These are phyloP conservation scores for Sebastiscus albofasciatus DNA, from an alignment of 2,797 vertebrate genomes.

Conservation along the genomic window DNA sequence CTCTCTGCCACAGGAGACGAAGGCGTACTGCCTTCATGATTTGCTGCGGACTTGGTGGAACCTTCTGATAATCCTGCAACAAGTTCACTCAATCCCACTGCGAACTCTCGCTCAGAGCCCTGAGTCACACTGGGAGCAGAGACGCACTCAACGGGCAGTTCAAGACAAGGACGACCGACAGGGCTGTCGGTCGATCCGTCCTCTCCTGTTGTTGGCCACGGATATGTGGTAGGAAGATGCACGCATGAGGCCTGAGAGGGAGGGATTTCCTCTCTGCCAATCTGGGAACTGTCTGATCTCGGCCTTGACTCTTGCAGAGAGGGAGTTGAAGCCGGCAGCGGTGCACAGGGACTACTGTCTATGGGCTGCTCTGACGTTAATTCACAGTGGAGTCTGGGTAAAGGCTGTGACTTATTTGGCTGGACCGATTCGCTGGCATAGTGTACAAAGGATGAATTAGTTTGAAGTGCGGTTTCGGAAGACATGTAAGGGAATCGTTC, in stretches of 20 bases:
- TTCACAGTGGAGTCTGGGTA: slow-evolving; percentile 57
- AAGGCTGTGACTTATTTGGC: slow-evolving; percentile 53
- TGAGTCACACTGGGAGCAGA: slow-evolving; percentile 30
- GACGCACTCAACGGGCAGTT: slow-evolving; percentile 14
- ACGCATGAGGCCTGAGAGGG: slow-evolving; percentile 24
- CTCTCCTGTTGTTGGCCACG: slow-evolving; percentile 37
- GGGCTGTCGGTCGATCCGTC: slow-evolving; percentile 26
- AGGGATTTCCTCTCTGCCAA: slow-evolving; percentile 40
- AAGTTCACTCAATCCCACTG: slow-evolving; percentile 28
- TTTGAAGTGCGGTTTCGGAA: slow-evolving; percentile 50
- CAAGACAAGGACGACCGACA: not conserved
- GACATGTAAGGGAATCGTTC: slow-evolving; percentile 60
- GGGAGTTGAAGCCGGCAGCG: slow-evolving; percentile 3
- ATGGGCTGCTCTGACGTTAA: slow-evolving; percentile 41
- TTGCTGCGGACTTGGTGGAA: slow-evolving; percentile 24
- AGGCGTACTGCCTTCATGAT: not conserved
- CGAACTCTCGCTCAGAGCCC: slow-evolving; percentile 20
- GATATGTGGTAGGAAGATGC: slow-evolving; percentile 28
- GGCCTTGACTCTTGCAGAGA: slow-evolving; percentile 25
- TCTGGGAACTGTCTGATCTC: slow-evolving; percentile 46
- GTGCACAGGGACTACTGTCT: slow-evolving; percentile 23
- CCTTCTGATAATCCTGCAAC: slow-evolving; percentile 33
- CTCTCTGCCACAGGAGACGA: slow-evolving; percentile 29
- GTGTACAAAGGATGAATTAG: slow-evolving; percentile 38
- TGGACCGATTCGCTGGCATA: slow-evolving; percentile 50